A percentile compares a stretch with the other conserved stretches of the same genome.
Evolutionary conservation across 2,113 vertebrate species (phyloP).

Genomic region (Thomomys bottae): DNA sequence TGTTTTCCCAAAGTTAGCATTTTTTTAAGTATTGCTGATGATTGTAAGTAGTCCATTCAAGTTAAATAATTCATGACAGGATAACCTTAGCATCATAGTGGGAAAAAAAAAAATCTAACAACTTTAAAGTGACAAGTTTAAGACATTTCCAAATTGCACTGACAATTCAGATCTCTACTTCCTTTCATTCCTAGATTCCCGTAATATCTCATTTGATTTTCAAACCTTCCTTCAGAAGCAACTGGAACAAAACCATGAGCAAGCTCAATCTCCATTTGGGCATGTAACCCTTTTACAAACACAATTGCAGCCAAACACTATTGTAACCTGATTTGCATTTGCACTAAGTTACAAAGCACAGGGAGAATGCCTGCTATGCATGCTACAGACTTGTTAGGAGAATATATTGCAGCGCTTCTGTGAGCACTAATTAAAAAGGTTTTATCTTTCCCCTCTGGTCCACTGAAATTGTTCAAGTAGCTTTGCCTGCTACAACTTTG

Average conservation of each 20-base stretch:
- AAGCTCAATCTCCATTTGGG: conserved; percentile 79
- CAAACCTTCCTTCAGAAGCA: conserved; percentile 73
- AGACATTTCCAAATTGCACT: conserved; percentile 38
- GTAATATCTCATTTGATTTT: conserved; percentile 81
- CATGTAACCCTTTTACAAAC: conserved; percentile 81
- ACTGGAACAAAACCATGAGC: conserved; percentile 76
- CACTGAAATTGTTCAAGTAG: conserved; percentile 75
- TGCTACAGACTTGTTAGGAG: conserved; percentile 74
- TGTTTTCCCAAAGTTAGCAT: conserved; percentile 40
- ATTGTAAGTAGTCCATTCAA: background rate
- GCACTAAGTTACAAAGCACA: conserved; percentile 81
- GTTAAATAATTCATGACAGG: conserved; percentile 48
- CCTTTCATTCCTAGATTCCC: conserved; percentile 69
- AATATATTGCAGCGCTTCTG: conserved; percentile 73
- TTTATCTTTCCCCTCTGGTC: conserved; percentile 79
- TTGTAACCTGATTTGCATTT: conserved; percentile 83
- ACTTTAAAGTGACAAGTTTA: conserved; percentile 65
- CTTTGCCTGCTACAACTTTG: conserved; percentile 76
- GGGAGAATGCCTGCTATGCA: conserved; percentile 72
- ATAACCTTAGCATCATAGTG: conserved; percentile 48
- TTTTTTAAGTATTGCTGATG: conserved; percentile 14
- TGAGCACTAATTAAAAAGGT: conserved; percentile 81
- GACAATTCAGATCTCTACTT: conserved; percentile 61
- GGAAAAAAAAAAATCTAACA: conserved; percentile 52
- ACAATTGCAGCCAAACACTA: conserved; percentile 80